Percentiles rank a stretch among this genome's conserved stretches.
phyloP scores from a whole-genome alignment of 2,888 invertebrate species.

The Drosophila phalerata region DNA sequence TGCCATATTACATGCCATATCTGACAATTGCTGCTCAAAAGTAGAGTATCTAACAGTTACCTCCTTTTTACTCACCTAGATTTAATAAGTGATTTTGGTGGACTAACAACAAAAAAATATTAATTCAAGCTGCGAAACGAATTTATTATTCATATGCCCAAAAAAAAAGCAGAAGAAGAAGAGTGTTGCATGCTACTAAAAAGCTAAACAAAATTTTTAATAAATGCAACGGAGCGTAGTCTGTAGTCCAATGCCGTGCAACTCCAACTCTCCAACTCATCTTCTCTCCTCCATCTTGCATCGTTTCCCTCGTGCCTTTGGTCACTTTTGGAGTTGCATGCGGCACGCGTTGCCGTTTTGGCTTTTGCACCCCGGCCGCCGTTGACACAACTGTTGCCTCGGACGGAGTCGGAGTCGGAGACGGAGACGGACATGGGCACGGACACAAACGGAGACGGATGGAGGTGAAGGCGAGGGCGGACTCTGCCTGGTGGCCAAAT shows the following conservation, averaged over 20 bases:
- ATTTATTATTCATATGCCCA: conserved; percentile 65
- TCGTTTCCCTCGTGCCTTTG: conserved; percentile 8
- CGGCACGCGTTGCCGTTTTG: conserved; percentile 62
- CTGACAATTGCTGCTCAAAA: no score
- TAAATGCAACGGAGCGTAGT: conserved; percentile 61
- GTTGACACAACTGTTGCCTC: conserved; percentile 73
- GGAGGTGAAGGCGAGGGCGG: conserved; percentile 14
- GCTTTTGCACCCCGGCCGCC: conserved; percentile 41
- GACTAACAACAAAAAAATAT: conserved; percentile 5
- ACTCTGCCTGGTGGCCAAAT: conserved; percentile 58
- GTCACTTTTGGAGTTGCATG: conserved; percentile 71
- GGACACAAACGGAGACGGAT: conserved; percentile 10
- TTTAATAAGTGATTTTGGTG: conserved; percentile 23
- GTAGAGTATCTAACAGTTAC: conserved; percentile 11
- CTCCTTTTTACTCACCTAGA: conserved; percentile 1
- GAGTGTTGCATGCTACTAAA: conserved; percentile 53
- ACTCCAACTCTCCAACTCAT: background rate
- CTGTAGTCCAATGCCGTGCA: conserved; percentile 25
- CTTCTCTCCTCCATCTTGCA: background rate
- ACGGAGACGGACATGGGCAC: conserved; percentile 9
- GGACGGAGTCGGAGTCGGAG: conserved; percentile 27
- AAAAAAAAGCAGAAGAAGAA: conserved; percentile 21
- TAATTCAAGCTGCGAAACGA: conserved; percentile 39
- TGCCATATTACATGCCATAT: no score
- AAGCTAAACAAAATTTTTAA: conserved; percentile 66